Evolutionary conservation across 2,888 invertebrate species (phyloP), one percentile per base, ranked within the genome.

Genomic region (Apodemia zela): DNA sequence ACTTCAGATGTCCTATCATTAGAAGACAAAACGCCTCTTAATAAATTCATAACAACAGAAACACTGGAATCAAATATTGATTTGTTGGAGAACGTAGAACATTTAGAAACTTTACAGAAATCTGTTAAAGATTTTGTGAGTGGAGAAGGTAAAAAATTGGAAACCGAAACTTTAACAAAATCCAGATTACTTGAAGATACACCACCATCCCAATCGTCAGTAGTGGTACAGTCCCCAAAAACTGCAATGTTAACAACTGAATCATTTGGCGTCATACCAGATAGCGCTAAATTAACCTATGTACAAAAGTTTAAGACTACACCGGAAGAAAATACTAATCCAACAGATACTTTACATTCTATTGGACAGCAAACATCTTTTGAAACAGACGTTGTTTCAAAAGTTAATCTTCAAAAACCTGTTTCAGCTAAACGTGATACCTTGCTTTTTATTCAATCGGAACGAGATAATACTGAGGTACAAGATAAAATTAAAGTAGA

Each of bases 391-490:
- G 15, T 62, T 17, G 63, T 69, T 59, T 42, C 72, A 21, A 57
- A 57, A 1, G 15, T 57, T 21, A 1, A 57, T 6, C 51, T 59
- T 17, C 57, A 69, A 29, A 75, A 75, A 69, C 49, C 71, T 17
- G 75, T 73, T 57, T 63, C 66, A 25, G 3, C 15, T 57, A 80
- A 76, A 68, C 74, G 76, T 66, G 80, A 82, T 49, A 73, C 81
- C 18, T 75, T 76, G 33, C 69, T 77, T 62, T 77, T 89, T 60
- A 78, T 89, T 49, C 79, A 89, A 64, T 77, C 87, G 13, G 89
- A 89, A 74, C 81, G 84, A 10, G 68, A 79, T 65, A 82, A 83
- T 61, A 78, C 81, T 29, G 75, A 82, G 67, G 57, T 76, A 21
- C 72, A 79, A 65, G 73, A 73, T 45, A 25, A 15, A 45, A 63